Evolutionary conservation across 2,888 invertebrate species (phyloP), one percentile per base, ranked within the genome.

Genomic region (Drosophila phalerata): DNA sequence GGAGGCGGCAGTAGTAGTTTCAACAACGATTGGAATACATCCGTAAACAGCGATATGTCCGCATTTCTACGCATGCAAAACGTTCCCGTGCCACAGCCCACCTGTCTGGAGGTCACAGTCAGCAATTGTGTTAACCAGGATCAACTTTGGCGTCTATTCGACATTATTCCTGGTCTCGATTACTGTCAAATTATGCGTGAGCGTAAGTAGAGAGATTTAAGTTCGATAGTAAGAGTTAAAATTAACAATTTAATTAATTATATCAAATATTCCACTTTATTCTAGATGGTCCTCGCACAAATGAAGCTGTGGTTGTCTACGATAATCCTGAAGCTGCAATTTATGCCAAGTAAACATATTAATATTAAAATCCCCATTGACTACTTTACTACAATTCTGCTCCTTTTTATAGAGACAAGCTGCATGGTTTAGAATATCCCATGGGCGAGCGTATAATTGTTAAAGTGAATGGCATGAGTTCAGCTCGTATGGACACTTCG

Each of bases 361-460:
- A 15, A 30, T 11, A 4, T 22, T n/a, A 5, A 45, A 9, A 2
- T 11, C 5, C 2, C 4, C 8, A 2, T 13, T 25, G 17, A 0
- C 1, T 1, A 4, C n/a, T 42, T 17, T 30, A 30, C 3, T 28
- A 5, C 9, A 37, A 8, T 2, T 3, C 5, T 1, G 25, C 13
- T 13, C 13, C 30, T 17, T 8, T 5, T 22, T 15, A 96, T 49
- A 95, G 96, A 81, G 96, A 97, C 77, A 98, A 98, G 92, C 93
- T 98, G 47, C 96, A 98, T 91, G 96, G 97, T 4, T 96, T 98
- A 92, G 98, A 98, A 92, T 98, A 98, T 93, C 98, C 98, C 0
- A 96, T 97, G 22, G 98, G 98, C 17, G 95, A 96, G 87, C 94
- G 96, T 69, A 94, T 98, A 76, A 96, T 96, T 63, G 92, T 92